Conservation (phyloP, 2,888 invertebrate species). For the Pseudoips prasinana region DNA sequence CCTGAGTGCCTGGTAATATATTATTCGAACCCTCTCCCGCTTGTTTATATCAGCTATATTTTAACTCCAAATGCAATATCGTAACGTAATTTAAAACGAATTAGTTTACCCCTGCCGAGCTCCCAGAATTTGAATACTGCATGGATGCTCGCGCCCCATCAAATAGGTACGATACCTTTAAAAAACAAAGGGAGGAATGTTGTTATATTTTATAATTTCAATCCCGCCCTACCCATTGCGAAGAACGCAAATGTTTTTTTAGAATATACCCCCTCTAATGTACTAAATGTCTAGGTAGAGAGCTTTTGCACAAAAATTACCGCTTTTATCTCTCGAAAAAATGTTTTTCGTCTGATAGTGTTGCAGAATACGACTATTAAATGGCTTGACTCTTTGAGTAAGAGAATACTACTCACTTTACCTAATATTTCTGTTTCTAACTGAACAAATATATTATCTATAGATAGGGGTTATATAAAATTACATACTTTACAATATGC, state of each 20-base stretch:
- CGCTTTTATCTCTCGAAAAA: constrained; percentile 57
- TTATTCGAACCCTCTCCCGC: constrained; percentile 66
- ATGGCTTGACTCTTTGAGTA: constrained; percentile 20
- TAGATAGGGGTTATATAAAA: too few species aligned
- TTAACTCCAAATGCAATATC: constrained; percentile 75
- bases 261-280: constrained; percentile 66
- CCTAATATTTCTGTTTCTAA: constrained; percentile 6
- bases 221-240: constrained; percentile 44
- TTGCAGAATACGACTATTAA: constrained; percentile 42
- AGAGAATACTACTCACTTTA: constrained; percentile 14
- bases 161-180: constrained; percentile 54
- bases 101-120: constrained; percentile 74
- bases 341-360: constrained; percentile 54
- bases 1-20: constrained; percentile 54
- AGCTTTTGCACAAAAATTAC: constrained; percentile 56
- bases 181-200: constrained; percentile 73
- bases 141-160: constrained; percentile 68
- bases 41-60: constrained; percentile 73
- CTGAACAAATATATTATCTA: constrained; percentile 4
- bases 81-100: constrained; percentile 81
- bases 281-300: constrained; percentile 61
- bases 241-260: constrained; percentile 56
- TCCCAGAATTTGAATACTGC: constrained; percentile 72
- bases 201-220: constrained; percentile 72
- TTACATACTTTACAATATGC: too few species aligned